Conservation (phyloP, 2,797 vertebrate genomes). For the Petrocephalus sullivani region DNA sequence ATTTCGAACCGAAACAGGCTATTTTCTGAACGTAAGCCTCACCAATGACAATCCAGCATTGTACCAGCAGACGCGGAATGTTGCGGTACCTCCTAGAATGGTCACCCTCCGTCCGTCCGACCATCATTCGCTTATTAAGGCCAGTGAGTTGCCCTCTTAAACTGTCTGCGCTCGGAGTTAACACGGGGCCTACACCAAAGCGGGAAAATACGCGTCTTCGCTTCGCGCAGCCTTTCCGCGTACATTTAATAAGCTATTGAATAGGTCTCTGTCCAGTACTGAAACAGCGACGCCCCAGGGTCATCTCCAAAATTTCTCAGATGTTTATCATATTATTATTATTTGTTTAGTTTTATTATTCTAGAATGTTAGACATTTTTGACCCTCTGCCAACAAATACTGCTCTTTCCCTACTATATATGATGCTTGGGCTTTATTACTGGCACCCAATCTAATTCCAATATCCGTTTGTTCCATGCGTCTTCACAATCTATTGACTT, state of each 20-base stretch:
- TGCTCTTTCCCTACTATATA: not conserved
- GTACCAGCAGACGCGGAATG: not conserved
- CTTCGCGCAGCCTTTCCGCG: not conserved
- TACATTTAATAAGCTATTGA: not conserved
- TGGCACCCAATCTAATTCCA: not conserved
- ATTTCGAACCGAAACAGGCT: not conserved
- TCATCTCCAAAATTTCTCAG: not conserved
- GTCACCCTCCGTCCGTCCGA: not conserved
- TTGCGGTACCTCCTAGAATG: not conserved
- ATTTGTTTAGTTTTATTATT: not conserved
- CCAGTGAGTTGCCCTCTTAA: not conserved
- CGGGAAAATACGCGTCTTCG: not conserved
- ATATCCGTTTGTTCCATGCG: not conserved
- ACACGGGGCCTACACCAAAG: not conserved
- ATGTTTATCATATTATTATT: not conserved
- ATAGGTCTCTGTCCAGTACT: slow-evolving; percentile 11
- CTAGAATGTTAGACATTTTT: not conserved
- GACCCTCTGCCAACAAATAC: not conserved
- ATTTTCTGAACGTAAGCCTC: not conserved
- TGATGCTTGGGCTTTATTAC: not conserved
- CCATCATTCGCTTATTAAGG: not conserved
- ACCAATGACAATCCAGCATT: not conserved
- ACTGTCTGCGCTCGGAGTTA: not conserved
- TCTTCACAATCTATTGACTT: not conserved
- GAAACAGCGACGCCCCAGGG: not conserved